These are phyloP conservation scores for Hycleus phaleratus DNA, from an alignment of 1,140 invertebrate genomes.

Conservation along the genomic window DNA sequence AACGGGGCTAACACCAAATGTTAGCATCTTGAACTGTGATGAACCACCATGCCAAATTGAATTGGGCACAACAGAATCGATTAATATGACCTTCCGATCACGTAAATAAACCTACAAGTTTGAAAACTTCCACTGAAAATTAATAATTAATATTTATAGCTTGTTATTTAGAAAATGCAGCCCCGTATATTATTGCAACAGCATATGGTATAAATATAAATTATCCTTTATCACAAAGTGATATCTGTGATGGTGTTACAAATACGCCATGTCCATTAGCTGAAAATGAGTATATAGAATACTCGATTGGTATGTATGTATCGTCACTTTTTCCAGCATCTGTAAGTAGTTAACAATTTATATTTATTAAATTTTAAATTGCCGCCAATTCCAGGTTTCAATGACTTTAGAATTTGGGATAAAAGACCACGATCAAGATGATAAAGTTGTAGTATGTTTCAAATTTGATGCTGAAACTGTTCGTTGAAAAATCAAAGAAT, in stretches of 20 bases:
- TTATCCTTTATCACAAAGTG: constrained; percentile 18
- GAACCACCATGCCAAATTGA: not conserved
- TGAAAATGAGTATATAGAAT: constrained; percentile 15
- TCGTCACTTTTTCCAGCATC: constrained; percentile 10
- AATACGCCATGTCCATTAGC: constrained; percentile 23
- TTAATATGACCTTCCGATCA: not conserved
- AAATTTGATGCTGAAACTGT: not conserved
- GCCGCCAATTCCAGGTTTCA: not conserved
- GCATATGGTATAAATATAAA: constrained; percentile 12
- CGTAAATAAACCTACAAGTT: not conserved
- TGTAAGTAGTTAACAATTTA: not conserved
- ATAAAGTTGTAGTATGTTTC: not conserved
- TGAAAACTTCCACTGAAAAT: too few species aligned
- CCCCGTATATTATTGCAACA: constrained; percentile 13
- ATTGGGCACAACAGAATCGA: not conserved
- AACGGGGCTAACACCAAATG: not conserved
- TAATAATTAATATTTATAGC: not conserved
- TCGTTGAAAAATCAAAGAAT: too few species aligned
- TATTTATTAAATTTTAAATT: not conserved
- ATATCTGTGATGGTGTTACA: constrained; percentile 20
- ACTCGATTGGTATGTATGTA: constrained; percentile 13
- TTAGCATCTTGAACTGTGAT: not conserved
- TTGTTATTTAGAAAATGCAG: constrained; percentile 5
- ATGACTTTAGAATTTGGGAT: not conserved
- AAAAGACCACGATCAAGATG: not conserved